Percentiles rank a stretch among this genome's conserved stretches.
Evolutionary conservation across 2,888 invertebrate species (phyloP).

Genomic region (Diachrysia chrysitis): DNA sequence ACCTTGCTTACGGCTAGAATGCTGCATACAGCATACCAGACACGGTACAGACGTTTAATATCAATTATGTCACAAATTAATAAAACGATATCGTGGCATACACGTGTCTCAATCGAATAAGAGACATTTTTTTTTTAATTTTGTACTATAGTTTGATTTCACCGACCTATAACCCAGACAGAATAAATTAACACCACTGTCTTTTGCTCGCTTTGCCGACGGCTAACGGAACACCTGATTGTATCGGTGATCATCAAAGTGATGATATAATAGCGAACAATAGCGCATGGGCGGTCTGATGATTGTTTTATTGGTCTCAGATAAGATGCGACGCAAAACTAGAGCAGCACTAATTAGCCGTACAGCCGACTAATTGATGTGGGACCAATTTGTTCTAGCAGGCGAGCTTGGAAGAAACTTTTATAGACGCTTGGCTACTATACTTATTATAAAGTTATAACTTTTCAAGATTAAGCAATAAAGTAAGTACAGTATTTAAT

Average conservation of each 20-base stretch:
- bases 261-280: conserved; percentile 13
- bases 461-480: no score
- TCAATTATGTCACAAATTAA: background rate
- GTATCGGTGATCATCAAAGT: conserved; percentile 12
- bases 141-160: background rate
- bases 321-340: conserved; percentile 31
- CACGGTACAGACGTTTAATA: background rate
- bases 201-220: background rate
- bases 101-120: background rate
- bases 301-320: conserved; percentile 32
- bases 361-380: conserved; percentile 38
- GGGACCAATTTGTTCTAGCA: conserved; percentile 18
- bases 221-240: background rate
- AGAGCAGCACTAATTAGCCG: conserved; percentile 36
- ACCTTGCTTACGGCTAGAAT: conserved; percentile 39
- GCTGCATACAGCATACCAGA: conserved; percentile 26
- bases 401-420: conserved; percentile 1
- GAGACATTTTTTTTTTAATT: no score
- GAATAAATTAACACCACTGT: no score
- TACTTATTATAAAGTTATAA: no score
- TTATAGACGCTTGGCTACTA: background rate
- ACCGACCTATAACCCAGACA: background rate
- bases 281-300: conserved; percentile 22
- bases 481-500: no score
- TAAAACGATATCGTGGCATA: background rate